Evolutionary conservation across 1,140 invertebrate species (phyloP).

Genomic region (Kradibia gibbosae): DNA sequence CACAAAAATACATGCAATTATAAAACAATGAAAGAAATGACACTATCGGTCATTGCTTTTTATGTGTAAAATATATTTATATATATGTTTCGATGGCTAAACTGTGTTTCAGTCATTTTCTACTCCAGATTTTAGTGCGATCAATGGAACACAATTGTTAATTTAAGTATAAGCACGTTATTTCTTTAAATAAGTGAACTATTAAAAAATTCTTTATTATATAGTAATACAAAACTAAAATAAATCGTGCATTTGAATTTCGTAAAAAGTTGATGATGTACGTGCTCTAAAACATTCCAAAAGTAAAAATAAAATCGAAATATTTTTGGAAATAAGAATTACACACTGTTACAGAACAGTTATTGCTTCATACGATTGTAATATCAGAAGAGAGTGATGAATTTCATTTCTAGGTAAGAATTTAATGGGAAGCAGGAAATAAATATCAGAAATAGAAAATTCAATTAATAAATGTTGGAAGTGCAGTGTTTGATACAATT

Average conservation of each 20-base stretch:
- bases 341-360: constrained; percentile 22
- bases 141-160: constrained; percentile 39
- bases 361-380: constrained; percentile 26
- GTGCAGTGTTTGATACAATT: constrained; percentile 44
- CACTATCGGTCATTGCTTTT: constrained; percentile 26
- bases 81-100: constrained; percentile 36
- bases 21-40: constrained; percentile 24
- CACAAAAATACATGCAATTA: constrained; percentile 1
- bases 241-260: constrained; percentile 33
- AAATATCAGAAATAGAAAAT: constrained; percentile 22
- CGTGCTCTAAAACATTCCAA: constrained; percentile 42
- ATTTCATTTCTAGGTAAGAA: constrained; percentile 14
- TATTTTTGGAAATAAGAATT: constrained; percentile 41
- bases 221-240: constrained; percentile 15
- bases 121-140: constrained; percentile 28
- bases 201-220: constrained; percentile 4
- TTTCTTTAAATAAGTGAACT: constrained; percentile 11
- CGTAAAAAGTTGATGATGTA: constrained; percentile 24
- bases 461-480: constrained; percentile 27
- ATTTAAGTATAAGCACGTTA: constrained; percentile 20
- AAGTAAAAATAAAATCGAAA: constrained; percentile 22
- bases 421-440: neutral
- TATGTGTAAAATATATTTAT: constrained; percentile 27
- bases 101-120: constrained; percentile 11
- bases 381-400: neutral